A percentile compares a stretch with the other conserved stretches of the same genome.
phyloP scores from a whole-genome alignment of 2,113 vertebrate genomes.

The Urocolius indicus region DNA sequence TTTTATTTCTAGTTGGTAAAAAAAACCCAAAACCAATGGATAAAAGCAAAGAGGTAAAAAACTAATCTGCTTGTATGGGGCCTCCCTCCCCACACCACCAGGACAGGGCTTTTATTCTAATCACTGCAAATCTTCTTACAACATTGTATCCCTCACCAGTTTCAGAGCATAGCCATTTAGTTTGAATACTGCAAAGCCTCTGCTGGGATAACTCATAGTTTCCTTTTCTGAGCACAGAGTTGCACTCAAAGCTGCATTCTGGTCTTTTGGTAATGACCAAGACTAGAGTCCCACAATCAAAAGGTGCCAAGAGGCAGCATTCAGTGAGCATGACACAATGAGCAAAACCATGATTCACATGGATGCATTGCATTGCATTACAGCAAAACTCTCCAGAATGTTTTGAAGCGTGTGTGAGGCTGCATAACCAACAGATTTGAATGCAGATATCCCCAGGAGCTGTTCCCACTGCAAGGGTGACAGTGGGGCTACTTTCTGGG shows the following conservation, averaged over 20 bases:
- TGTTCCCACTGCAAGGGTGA: not conserved
- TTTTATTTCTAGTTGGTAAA: not conserved
- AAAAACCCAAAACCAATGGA: not conserved
- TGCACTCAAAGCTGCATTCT: not conserved
- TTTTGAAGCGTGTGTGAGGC: not conserved
- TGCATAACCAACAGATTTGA: not conserved
- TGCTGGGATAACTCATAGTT: not conserved
- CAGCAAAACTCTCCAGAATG: accelerated
- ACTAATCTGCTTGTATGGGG: accelerated
- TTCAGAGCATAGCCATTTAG: not conserved
- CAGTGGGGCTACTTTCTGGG: not conserved
- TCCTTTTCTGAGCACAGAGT: not conserved
- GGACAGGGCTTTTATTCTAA: not conserved
- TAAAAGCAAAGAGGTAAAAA: not conserved
- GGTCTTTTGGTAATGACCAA: not conserved
- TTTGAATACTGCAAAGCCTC: not conserved
- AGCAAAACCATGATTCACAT: accelerated
- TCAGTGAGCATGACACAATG: accelerated
- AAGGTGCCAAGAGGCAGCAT: not conserved
- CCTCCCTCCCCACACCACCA: not conserved
- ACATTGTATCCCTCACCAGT: not conserved
- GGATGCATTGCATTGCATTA: accelerated
- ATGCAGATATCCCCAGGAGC: not conserved
- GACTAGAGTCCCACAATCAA: accelerated
- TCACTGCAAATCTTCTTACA: not conserved